Evolutionary conservation across 2,797 vertebrate genomes (phyloP).

Genomic region (Alosa sapidissima): DNA sequence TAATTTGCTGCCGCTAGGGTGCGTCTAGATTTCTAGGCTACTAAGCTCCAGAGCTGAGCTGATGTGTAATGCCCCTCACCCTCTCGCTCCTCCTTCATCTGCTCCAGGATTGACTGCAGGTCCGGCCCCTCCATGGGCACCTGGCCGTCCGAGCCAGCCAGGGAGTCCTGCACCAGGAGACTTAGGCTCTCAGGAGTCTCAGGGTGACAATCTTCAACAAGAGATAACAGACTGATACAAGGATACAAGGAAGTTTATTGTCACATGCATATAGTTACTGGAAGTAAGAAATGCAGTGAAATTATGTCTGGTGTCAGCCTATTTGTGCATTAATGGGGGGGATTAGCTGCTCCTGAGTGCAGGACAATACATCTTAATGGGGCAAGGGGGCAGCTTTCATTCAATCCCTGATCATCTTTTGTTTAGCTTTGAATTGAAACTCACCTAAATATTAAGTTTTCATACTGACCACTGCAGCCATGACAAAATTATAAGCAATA

Average conservation of each 20-base stretch:
- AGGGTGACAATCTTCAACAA: constrained; percentile 64
- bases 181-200: constrained; percentile 54
- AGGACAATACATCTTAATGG: too few relatives aligned
- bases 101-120: constrained; percentile 78
- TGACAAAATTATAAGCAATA: too few relatives aligned
- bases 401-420: background rate
- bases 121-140: constrained; percentile 66
- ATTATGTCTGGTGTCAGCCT: too few relatives aligned
- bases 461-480: constrained; percentile 16
- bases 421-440: too few relatives aligned
- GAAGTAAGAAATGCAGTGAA: too few relatives aligned
- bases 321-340: too few relatives aligned
- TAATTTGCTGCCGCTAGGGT: too few relatives aligned
- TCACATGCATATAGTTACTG: too few relatives aligned
- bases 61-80: constrained; percentile 62
- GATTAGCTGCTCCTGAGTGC: background rate
- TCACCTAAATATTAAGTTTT: too few relatives aligned
- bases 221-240: background rate
- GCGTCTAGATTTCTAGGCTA: too few relatives aligned
- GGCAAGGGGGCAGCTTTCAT: background rate
- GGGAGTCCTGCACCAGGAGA: constrained; percentile 60
- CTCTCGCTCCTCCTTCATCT: constrained; percentile 78
- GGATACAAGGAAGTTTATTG: too few relatives aligned
- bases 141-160: constrained; percentile 59
- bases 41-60: too few relatives aligned